Base-by-base conservation (phyloP, 2,113 vertebrate species). In the Zootoca vivipara region DNA sequence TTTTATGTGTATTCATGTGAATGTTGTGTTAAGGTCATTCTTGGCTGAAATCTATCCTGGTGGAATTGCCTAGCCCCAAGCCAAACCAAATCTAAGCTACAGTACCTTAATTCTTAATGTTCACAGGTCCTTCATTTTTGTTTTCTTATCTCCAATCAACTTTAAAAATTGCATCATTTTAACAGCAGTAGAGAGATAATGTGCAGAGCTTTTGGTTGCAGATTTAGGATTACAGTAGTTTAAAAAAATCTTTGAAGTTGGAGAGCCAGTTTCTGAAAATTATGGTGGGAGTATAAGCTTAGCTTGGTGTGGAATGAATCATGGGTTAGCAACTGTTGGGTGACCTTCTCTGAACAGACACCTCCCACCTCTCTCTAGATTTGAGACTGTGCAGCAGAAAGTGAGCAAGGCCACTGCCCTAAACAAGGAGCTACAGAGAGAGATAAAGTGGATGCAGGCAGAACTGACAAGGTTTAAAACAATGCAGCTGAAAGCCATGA, bases 361-460 rank as follows among this genome's bases (percentile, higher is more conserved):
- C 74, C 0, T 42, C 74, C 87, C 62, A n/a, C n/a, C n/a, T n/a
- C 75, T 58, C 46, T 85, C 20, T 91, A 99, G 99, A 93, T 98
- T 98, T 78, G 98, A 99, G 94, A 96, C 96, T 1, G 96, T 98
- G 1, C 98, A 99, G 84, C 98, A 98, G 12, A 98, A 99, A 30
- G 96, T 99, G 85, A 98, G 96, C 94, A 99, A 97, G 15, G 91
- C 97, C 4, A 96, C 98, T 0, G 93, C 97, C 16, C 98, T 99
- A 95, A 99, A 99, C 94, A 98, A 98, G 93, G 98, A 99, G 94
- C 94, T 99, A 52, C 98, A 99, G 94, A 97, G 98, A 83, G 98
- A 99, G 93, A 97, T 98, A 96, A 98, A 99, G 30, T 95, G 99
- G 24, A 96, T 99, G 33, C 98, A 99, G 96, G 97, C 98, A 0